Evolutionary conservation across 2,797 vertebrate species (phyloP), one percentile per base, ranked within the genome.

Genomic region (Pristis pectinata): DNA sequence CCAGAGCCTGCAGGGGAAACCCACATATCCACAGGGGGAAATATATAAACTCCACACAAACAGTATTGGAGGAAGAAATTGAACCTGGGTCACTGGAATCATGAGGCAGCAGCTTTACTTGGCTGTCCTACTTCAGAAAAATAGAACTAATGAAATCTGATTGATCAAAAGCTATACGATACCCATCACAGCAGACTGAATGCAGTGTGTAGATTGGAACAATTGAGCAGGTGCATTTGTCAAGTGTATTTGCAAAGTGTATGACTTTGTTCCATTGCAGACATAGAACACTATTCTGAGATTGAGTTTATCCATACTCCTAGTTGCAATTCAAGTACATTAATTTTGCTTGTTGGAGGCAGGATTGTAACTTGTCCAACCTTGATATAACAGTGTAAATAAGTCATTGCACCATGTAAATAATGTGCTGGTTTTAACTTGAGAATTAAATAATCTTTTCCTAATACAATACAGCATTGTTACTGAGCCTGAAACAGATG

Each of bases 401-500:
- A 64, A 91, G 61, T 34, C 56, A 64, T 37, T 91, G 59, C 59
- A 41, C 17, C 56, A 67, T 24, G 56, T 64, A 22, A 67, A 67
- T 64, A 41, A 67, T 37, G 11, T 37, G 59, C 59, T 67, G 87
- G 59, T 67, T 67, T 37, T 64, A 37, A 37, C 37, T 19, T 0
- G 49, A 37, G 34, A 59, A 91, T 87, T 87, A 87, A 59, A 87
- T 59, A 87, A 87, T 87, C 83, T 87, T 87, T 59, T n/a, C 11
- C n/a, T 10, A 64, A 67, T 67, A 67, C 59, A 91, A 61, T 67
- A 22, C n/a, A 37, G 87, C 61, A 91, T 91, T 67, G 87, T 91
- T 91, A 41, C 7, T 19, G 19, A 64, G 85, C 87, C n/a, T 37
- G 37, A 15, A 64, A 41, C 59, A 67, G 59, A 91, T 41, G 87